Conservation (phyloP, 1,140 invertebrate genomes). For the Trinorchestia longiramus region DNA sequence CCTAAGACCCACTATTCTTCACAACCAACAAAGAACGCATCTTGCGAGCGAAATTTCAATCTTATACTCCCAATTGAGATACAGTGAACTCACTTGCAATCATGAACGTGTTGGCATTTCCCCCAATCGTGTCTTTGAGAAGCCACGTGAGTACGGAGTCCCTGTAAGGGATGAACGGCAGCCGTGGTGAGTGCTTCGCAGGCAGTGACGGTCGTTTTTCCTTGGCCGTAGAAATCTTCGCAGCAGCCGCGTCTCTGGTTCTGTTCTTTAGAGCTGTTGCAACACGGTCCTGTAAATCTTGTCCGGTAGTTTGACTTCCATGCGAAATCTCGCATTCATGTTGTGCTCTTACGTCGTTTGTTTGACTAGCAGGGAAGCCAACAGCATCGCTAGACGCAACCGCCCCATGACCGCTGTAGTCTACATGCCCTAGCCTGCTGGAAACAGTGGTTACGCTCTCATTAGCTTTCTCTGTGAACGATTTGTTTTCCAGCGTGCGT, state of each 20-base stretch:
- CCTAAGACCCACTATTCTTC: too few relatives aligned
- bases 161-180: constrained; percentile 76
- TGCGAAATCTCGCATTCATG: not conserved
- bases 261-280: not conserved
- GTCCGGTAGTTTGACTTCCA: too few relatives aligned
- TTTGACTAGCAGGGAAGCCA: not conserved
- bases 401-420: not conserved
- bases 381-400: not conserved
- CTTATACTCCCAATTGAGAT: not conserved
- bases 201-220: not conserved
- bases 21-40: not conserved
- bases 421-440: not conserved
- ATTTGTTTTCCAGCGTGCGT: not conserved
- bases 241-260: not conserved
- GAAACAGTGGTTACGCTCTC: not conserved
- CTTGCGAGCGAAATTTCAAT: not conserved
- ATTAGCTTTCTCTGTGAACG: not conserved
- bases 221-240: not conserved
- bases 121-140: constrained; percentile 91
- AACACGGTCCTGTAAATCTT: too few relatives aligned
- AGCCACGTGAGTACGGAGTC: constrained; percentile 93
- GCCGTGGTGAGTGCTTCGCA: constrained; percentile 20
- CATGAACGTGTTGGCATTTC: constrained; percentile 94
- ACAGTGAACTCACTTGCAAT: constrained; percentile 77
- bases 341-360: not conserved